These are phyloP conservation scores for Florisuga fusca DNA, from an alignment of 2,797 vertebrate genomes.

Conservation along the genomic window DNA sequence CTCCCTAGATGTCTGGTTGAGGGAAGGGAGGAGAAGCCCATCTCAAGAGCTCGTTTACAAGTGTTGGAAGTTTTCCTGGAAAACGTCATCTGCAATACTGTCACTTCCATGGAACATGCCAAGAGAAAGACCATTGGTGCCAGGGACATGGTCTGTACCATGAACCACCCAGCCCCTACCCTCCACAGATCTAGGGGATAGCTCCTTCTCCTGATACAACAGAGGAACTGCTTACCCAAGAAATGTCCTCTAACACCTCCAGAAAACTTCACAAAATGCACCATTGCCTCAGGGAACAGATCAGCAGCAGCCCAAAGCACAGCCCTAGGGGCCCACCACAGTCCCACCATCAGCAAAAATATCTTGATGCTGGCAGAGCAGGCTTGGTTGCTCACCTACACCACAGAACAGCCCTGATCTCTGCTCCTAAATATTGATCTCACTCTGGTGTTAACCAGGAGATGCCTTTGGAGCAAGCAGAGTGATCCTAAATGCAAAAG, in stretches of 20 bases:
- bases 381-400: neutral
- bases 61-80: constrained; percentile 42
- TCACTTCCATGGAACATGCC: constrained; percentile 35
- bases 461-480: neutral
- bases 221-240: neutral
- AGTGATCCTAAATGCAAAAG: neutral
- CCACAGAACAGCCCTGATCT: neutral
- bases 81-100: constrained; percentile 13
- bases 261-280: neutral
- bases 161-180: neutral
- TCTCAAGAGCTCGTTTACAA: constrained; percentile 30
- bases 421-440: neutral
- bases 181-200: neutral
- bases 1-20: constrained; percentile 1
- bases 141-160: neutral
- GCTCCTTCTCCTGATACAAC: neutral
- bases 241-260: accelerated
- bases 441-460: neutral
- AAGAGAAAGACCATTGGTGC: constrained; percentile 48
- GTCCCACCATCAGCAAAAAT: neutral
- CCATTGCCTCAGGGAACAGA: accelerated
- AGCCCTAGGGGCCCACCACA: neutral
- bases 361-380: neutral
- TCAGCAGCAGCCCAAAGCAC: neutral
- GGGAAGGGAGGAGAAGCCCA: neutral